Evolutionary conservation across 1,140 invertebrate genomes (phyloP).

Genomic region (Drosophila ercepeae): DNA sequence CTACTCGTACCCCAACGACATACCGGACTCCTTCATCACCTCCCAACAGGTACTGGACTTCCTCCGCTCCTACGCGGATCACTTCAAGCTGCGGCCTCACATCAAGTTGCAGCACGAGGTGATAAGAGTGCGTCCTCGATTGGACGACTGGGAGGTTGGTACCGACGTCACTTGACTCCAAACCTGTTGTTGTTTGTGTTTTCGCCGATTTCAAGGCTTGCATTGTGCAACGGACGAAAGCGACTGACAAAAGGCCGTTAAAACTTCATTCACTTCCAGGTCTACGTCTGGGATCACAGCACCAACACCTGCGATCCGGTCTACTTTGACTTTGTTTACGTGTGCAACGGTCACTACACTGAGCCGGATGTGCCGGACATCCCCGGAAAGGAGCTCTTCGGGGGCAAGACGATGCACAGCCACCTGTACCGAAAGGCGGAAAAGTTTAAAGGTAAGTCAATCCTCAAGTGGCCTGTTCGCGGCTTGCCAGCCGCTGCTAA

Average conservation of each 20-base stretch:
- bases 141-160: conserved; percentile 80
- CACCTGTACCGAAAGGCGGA: conserved; percentile 93
- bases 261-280: conserved; percentile 33
- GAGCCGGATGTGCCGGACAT: conserved; percentile 87
- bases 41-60: conserved; percentile 93
- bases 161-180: conserved; percentile 43
- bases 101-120: conserved; percentile 82
- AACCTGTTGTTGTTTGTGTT: conserved; percentile 25
- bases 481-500: not conserved
- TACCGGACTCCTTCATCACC: conserved; percentile 90
- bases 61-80: conserved; percentile 90
- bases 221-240: not conserved
- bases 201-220: not conserved
- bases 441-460: conserved; percentile 85
- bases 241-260: conserved; percentile 1
- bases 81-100: conserved; percentile 84
- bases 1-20: conserved; percentile 88
- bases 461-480: not conserved
- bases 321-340: conserved; percentile 91
- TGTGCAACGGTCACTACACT: conserved; percentile 94
- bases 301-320: conserved; percentile 84
- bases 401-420: conserved; percentile 91
- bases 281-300: conserved; percentile 85
- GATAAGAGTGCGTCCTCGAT: conserved; percentile 74
- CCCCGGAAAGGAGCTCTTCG: conserved; percentile 87